Evolutionary conservation across 2,797 vertebrate genomes (phyloP).

Genomic region (Avahi laniger): DNA sequence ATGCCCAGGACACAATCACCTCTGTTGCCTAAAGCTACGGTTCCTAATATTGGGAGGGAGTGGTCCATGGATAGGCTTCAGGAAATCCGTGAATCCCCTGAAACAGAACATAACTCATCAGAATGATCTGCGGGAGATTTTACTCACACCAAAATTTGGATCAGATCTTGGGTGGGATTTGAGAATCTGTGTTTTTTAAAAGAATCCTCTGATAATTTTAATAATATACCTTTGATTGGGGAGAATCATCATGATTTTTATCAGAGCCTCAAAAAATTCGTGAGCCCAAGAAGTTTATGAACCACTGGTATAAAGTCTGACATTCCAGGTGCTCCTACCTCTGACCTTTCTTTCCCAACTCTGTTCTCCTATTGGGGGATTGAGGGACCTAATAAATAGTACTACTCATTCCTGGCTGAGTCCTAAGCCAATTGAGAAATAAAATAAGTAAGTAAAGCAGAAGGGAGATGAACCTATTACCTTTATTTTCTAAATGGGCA

Average conservation of each 20-base stretch:
- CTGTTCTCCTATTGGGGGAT: neutral
- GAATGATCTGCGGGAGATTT: neutral
- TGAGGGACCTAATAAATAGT: neutral
- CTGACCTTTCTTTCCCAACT: neutral
- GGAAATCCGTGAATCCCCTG: neutral
- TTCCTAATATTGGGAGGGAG: neutral
- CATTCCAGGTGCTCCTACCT: neutral
- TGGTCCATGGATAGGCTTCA: rapidly evolving
- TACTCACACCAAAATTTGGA: neutral
- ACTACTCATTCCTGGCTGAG: neutral
- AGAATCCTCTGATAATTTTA: neutral
- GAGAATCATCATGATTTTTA: neutral
- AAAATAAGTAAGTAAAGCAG: neutral
- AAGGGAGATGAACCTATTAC: neutral
- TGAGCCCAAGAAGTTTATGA: neutral
- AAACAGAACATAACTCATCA: neutral
- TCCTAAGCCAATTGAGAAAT: neutral
- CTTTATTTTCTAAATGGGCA: neutral
- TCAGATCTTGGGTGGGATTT: neutral
- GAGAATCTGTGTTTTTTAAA: neutral
- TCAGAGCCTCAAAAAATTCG: neutral
- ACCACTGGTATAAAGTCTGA: neutral
- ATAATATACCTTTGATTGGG: neutral
- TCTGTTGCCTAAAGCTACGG: neutral
- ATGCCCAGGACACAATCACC: rapidly evolving